phyloP scores from a whole-genome alignment of 35 echinoderm and acorn worm species.

The Lytechinus pictus region DNA sequence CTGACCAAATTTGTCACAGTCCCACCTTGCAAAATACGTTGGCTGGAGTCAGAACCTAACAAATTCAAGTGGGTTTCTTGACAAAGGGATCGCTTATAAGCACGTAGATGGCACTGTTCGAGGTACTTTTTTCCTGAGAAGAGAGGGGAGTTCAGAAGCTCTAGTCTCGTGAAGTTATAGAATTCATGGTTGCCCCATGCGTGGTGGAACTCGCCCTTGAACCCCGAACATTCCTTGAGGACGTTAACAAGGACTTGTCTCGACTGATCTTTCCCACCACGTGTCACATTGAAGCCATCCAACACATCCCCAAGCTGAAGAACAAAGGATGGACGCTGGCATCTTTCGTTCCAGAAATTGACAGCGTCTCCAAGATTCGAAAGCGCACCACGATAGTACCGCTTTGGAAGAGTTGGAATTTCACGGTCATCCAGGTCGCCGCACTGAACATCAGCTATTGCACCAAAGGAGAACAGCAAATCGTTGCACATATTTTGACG shows the following conservation, averaged over 20 bases:
- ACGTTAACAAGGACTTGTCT: not conserved
- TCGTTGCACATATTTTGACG: not conserved
- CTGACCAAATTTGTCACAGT: not conserved
- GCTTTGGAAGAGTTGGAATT: constrained; percentile 47
- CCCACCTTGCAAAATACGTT: not conserved
- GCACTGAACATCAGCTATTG: constrained; percentile 92
- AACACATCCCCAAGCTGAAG: constrained; percentile 87
- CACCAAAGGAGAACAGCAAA: constrained; percentile 79
- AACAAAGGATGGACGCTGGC: constrained; percentile 48
- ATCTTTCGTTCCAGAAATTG: constrained; percentile 61
- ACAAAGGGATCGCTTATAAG: not conserved
- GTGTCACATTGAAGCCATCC: constrained; percentile 73
- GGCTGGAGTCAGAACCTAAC: not conserved
- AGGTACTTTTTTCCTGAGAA: constrained; percentile 44
- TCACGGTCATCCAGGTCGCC: constrained; percentile 70
- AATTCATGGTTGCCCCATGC: constrained; percentile 89
- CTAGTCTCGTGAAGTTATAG: constrained; percentile 79
- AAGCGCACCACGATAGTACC: constrained; percentile 85
- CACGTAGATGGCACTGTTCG: not conserved
- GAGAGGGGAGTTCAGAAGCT: constrained; percentile 58
- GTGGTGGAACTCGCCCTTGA: constrained; percentile 66
- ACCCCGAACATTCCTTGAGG: constrained; percentile 66
- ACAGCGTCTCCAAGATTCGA: constrained; percentile 64
- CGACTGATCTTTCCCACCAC: constrained; percentile 60
- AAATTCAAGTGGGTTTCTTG: not conserved